A percentile compares a stretch with the other conserved stretches of the same genome.
phyloP scores from a whole-genome alignment of 2,888 invertebrate species.

The Deilephila elpenor region DNA sequence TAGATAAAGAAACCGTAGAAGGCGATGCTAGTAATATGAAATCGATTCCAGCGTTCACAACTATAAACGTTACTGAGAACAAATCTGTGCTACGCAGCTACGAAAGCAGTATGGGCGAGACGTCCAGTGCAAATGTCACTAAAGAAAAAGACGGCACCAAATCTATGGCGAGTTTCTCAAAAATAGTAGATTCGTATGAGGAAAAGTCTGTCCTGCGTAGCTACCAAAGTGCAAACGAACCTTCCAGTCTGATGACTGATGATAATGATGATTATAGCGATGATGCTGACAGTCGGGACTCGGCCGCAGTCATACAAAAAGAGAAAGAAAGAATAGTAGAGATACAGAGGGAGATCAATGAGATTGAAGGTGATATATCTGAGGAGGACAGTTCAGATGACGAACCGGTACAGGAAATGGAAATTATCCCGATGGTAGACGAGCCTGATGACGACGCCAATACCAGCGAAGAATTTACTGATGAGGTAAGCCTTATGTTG shows the following conservation, averaged over 20 bases:
- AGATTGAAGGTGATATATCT: constrained; percentile 73
- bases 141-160: constrained; percentile 41
- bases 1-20: constrained; percentile 43
- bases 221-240: constrained; percentile 58
- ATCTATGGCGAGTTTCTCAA: constrained; percentile 50
- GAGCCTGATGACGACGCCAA: constrained; percentile 40
- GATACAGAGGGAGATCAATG: constrained; percentile 76
- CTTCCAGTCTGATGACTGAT: constrained; percentile 72
- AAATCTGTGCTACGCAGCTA: constrained; percentile 68
- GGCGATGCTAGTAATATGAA: constrained; percentile 48
- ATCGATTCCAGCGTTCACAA: constrained; percentile 58
- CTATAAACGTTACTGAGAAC: constrained; percentile 61
- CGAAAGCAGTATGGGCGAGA: constrained; percentile 57
- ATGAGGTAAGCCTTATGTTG: neutral
- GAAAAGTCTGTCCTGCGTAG: constrained; percentile 66
- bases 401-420: constrained; percentile 32
- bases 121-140: constrained; percentile 48
- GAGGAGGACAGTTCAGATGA: constrained; percentile 48
- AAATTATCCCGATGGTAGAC: constrained; percentile 40
- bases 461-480: constrained; percentile 43
- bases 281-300: constrained; percentile 37
- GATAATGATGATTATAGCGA: constrained; percentile 68
- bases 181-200: constrained; percentile 60
- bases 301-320: constrained; percentile 63
- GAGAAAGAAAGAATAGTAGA: constrained; percentile 75